Percentiles rank a stretch among this genome's conserved stretches.
Conservation (phyloP, 2,888 invertebrate species). For the Tuta absoluta region DNA sequence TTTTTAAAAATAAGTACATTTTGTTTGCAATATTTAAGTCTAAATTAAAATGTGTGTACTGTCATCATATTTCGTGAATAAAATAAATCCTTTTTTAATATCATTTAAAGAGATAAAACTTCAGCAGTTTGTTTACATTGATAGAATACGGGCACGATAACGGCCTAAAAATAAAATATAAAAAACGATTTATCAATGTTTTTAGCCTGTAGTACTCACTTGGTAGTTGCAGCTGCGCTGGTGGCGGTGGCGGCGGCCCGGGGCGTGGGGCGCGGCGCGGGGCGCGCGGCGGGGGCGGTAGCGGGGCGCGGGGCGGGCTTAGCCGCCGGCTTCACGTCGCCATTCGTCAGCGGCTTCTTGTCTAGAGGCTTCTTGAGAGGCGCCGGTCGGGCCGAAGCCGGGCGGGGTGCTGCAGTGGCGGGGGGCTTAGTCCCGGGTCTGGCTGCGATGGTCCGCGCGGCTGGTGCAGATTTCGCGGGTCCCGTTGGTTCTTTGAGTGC, state of each 20-base stretch:
- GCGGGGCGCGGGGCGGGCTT: slow-evolving; percentile 46
- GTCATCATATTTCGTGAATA: too few species aligned
- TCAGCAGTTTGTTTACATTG: too few species aligned
- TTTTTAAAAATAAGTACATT: too few species aligned
- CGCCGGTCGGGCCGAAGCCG: slow-evolving; percentile 36
- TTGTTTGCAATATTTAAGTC: too few species aligned
- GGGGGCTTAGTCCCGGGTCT: slow-evolving; percentile 33
- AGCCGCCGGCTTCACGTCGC: slow-evolving; percentile 67
- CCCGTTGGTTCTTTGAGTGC: slow-evolving; percentile 32
- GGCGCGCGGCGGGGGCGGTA: slow-evolving; percentile 38
- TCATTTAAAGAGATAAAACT: too few species aligned
- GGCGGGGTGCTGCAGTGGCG: slow-evolving; percentile 34
- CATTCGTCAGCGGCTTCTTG: slow-evolving; percentile 80
- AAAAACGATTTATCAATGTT: too few species aligned
- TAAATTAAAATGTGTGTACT: too few species aligned
- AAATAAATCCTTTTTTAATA: too few species aligned
- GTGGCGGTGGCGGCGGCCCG: slow-evolving; percentile 44
- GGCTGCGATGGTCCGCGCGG: slow-evolving; percentile 32
- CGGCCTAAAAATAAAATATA: too few species aligned
- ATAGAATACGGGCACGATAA: too few species aligned
- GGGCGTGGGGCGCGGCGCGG: slow-evolving; percentile 39
- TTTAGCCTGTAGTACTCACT: slow-evolving; percentile 51
- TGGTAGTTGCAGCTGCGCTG: slow-evolving; percentile 39
- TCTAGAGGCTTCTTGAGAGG: slow-evolving; percentile 46
- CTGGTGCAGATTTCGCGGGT: slow-evolving; percentile 36